Evolutionary conservation across 2,113 vertebrate species (phyloP), one percentile per base, ranked within the genome.

Genomic region (Panthera uncia): DNA sequence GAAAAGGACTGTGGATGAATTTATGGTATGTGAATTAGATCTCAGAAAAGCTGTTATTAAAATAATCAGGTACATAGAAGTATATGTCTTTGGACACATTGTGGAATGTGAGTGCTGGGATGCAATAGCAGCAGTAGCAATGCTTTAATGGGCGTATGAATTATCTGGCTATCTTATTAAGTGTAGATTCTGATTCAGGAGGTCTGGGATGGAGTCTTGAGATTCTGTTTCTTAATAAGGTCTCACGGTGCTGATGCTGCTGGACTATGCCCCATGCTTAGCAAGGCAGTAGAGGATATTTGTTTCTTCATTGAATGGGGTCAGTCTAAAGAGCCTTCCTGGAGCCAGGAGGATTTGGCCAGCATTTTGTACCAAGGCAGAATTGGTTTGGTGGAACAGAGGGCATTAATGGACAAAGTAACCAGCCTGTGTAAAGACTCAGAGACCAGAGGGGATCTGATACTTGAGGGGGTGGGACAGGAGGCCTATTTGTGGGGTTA

Each of bases 351-450:
- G 55, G 50, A 55, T 93, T 94, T 84, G 85, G 33, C 55, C 27
- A 25, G 13, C 15, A 16, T 91, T 91, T 93, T 86, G 11, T 10
- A 50, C 45, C 33, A 78, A 84, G 41, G 25, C n/a, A 89, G 33
- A 88, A 88, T 88, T 95, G 79, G 63, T 93, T 95, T 96, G 79
- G 66, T 95, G 57, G 79, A 78, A 84, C 48, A 94, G 36, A 31
- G 12, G 19, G 52, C 3, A 41, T 93, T 82, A 91, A 87, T 48
- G 52, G 48, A 97, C 68, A 79, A 93, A 89, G 36, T 89, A 63
- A 73, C 14, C 9, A 73, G 15, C 18, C 21, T 38, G 10, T 74
- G 31, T 92, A 81, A 94, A 92, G 73, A 83, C 80, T 65, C 15
- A 68, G 71, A 85, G 81, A 74, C 52, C 38, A 79, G 7, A 88